Evolutionary conservation across 2,113 vertebrate genomes (phyloP).

Genomic region (Hippocampus zosterae): DNA sequence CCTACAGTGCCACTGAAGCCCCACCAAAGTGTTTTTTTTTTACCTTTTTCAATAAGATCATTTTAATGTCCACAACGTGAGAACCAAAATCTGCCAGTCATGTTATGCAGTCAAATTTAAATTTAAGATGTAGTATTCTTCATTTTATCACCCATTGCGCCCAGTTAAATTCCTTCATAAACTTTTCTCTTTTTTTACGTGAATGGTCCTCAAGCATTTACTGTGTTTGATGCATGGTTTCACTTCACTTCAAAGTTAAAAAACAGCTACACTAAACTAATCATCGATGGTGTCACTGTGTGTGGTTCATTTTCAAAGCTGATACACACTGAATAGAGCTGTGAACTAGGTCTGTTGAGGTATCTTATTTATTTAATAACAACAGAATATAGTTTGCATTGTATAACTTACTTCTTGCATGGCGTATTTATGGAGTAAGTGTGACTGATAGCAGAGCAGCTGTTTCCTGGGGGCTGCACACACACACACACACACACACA

Average conservation of each 20-base stretch:
- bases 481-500: background rate
- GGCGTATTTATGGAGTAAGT: constrained; percentile 18
- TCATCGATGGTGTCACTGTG: background rate
- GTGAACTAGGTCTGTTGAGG: background rate
- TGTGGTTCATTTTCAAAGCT: background rate
- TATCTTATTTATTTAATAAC: background rate
- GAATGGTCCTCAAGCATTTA: background rate
- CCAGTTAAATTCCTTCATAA: background rate
- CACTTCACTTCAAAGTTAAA: background rate
- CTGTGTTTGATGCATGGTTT: background rate
- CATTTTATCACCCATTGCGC: background rate
- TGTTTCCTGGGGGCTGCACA: constrained; percentile 56
- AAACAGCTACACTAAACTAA: background rate
- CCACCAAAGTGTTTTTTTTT: background rate
- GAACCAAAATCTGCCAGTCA: constrained; percentile 31
- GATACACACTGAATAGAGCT: background rate
- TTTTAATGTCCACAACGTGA: constrained; percentile 33
- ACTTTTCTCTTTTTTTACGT: background rate
- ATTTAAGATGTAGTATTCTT: background rate
- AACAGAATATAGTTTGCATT: background rate
- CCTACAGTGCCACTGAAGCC: constrained; percentile 29
- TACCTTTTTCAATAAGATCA: constrained; percentile 8
- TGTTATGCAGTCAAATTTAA: background rate
- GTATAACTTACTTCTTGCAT: constrained; percentile 1
- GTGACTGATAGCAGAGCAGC: constrained; percentile 58